Evolutionary conservation across 2,888 invertebrate genomes (phyloP).

Genomic region (Biston stratarius): DNA sequence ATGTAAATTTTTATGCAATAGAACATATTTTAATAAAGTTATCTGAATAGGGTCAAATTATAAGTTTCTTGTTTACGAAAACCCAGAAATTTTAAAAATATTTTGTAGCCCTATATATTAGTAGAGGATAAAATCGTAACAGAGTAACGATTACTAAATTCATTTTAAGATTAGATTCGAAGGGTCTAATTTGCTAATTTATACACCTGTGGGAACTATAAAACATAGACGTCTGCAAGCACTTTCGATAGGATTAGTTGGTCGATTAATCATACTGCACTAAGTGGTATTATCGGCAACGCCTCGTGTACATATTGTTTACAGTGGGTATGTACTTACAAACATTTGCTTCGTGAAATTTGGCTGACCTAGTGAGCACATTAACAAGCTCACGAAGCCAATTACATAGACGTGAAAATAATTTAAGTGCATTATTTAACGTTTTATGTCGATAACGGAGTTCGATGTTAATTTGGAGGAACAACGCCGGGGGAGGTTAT

Average conservation of each 20-base stretch:
- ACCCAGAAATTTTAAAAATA: no score
- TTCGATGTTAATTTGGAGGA: constrained; percentile 14
- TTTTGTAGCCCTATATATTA: no score
- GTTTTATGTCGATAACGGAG: constrained; percentile 22
- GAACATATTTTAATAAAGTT: no score
- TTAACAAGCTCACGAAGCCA: constrained; percentile 56
- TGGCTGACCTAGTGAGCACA: constrained; percentile 48
- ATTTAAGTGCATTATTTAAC: constrained; percentile 38
- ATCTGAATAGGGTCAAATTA: no score
- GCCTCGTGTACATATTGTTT: constrained; percentile 31
- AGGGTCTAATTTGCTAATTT: neutral
- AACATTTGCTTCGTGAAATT: constrained; percentile 37
- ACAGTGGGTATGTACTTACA: constrained; percentile 30
- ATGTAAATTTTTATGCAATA: no score
- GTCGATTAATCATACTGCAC: constrained; percentile 19
- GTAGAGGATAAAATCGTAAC: neutral
- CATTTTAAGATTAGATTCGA: neutral
- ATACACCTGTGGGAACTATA: neutral
- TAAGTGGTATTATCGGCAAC: constrained; percentile 29
- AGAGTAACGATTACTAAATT: neutral
- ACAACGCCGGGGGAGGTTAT: neutral
- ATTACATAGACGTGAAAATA: constrained; percentile 52
- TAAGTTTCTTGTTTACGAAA: no score
- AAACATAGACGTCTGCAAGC: neutral
- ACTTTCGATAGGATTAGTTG: constrained; percentile 11